phyloP scores from a whole-genome alignment of 2,113 vertebrate species.

The Beaufortia kweichowensis region DNA sequence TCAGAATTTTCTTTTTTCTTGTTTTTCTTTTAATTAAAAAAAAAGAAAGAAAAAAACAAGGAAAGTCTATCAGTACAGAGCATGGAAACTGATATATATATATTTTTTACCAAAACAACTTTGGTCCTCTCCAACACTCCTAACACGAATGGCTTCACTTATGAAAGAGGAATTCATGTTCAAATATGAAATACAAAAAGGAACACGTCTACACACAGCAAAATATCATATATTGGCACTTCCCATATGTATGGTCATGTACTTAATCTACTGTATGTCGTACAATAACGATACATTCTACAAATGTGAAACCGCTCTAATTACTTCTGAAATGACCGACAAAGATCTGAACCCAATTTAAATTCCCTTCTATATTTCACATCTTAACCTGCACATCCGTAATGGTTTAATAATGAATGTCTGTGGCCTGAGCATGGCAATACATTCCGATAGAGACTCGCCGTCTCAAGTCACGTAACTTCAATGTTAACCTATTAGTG shows the following conservation, averaged over 20 bases:
- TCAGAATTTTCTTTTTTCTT: slow-evolving; percentile 74
- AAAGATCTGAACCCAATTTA: slow-evolving; percentile 60
- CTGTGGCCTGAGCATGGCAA: slow-evolving; percentile 80
- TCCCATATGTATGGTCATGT: slow-evolving; percentile 73
- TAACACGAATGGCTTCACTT: slow-evolving; percentile 76
- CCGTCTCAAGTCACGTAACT: slow-evolving; percentile 70
- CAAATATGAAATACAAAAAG: slow-evolving; percentile 77
- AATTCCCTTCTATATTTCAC: slow-evolving; percentile 72
- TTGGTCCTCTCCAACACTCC: slow-evolving; percentile 82
- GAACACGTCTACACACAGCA: slow-evolving; percentile 71
- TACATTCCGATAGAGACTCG: slow-evolving; percentile 77
- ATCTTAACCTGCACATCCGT: slow-evolving; percentile 71
- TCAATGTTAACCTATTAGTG: slow-evolving; percentile 78
- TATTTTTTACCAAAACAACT: slow-evolving; percentile 72
- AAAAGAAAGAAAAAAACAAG: slow-evolving; percentile 64
- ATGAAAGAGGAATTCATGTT: slow-evolving; percentile 69
- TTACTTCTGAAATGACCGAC: slow-evolving; percentile 66
- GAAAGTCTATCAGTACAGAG: slow-evolving; percentile 77
- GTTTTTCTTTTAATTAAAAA: slow-evolving; percentile 70
- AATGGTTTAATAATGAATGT: slow-evolving; percentile 70
- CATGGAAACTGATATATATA: slow-evolving; percentile 71
- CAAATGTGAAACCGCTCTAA: slow-evolving; percentile 72
- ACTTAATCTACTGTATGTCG: slow-evolving; percentile 69
- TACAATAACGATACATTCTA: slow-evolving; percentile 78
- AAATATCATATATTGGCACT: slow-evolving; percentile 78